These are phyloP conservation scores for Leptinotarsa texana DNA, from an alignment of 1,140 invertebrate genomes.

Conservation along the genomic window DNA sequence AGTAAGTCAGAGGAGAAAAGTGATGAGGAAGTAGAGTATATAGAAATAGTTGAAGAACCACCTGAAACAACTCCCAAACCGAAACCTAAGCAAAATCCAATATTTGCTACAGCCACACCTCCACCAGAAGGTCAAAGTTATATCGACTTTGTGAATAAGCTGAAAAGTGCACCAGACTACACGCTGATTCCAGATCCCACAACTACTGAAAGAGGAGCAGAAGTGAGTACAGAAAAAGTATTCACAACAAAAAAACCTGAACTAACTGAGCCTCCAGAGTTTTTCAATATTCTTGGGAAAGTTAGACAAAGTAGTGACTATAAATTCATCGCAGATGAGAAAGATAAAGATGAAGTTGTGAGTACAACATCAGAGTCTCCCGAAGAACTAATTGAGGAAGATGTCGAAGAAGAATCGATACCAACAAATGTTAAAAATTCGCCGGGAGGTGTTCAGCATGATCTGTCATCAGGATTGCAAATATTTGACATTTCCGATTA, in stretches of 20 bases:
- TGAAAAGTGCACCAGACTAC: conserved; percentile 47
- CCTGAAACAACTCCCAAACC: conserved; percentile 29
- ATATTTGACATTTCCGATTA: conserved; percentile 51
- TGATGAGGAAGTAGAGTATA: conserved; percentile 41
- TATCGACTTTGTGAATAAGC: conserved; percentile 47
- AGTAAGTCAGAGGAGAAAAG: conserved; percentile 35
- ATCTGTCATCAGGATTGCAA: conserved; percentile 34
- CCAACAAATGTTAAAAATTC: conserved; percentile 43
- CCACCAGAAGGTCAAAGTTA: conserved; percentile 46
- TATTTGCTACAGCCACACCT: conserved; percentile 37
- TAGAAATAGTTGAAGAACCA: conserved; percentile 44
- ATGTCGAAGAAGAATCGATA: conserved; percentile 34
- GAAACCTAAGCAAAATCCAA: conserved; percentile 33
- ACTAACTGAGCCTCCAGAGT: conserved; percentile 46
- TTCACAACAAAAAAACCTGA: conserved; percentile 30
- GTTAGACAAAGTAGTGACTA: conserved; percentile 44
- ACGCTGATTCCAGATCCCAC: conserved; percentile 47
- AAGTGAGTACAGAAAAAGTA: conserved; percentile 29
- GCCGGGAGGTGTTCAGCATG: conserved; percentile 37
- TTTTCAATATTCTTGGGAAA: conserved; percentile 48
- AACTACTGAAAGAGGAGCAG: conserved; percentile 37
- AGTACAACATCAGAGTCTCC: conserved; percentile 32
- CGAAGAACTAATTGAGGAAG: conserved; percentile 39
- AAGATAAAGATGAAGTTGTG: conserved; percentile 36
- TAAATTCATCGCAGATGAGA: conserved; percentile 45